Evolutionary conservation across 2,113 vertebrate genomes (phyloP), one percentile per base, ranked within the genome.

Genomic region (Lampris megalopsis): DNA sequence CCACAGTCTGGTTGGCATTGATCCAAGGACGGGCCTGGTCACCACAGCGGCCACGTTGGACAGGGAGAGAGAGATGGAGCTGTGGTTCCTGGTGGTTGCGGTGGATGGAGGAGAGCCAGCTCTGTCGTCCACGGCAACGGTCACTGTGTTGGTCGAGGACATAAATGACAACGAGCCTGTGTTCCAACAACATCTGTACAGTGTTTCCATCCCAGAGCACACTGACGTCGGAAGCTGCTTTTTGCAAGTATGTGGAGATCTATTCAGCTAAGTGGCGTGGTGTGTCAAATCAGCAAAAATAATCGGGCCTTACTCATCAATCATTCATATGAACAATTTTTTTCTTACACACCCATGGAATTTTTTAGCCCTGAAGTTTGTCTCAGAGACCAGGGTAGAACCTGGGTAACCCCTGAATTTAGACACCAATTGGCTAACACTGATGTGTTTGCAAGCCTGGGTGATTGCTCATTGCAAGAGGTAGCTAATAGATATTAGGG

Each of bases 151-250:
- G 1, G 88, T 98, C 53, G 93, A 94, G 49, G 96, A 98, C 2
- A 90, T 96, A 86, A 98, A 98, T 36, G 97, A 98, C 92, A 97
- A 97, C 49, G 94, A 96, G 76, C 97, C 97, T 0, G 70, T 95
- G 67, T 98, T 98, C 89, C 73, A 86, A 82, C 94, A 90, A 48
- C 94, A 94, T 83, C 90, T 96, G 57, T 97, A 97, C 88, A 95
- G 94, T 0, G 91, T 86, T 50, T 94, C 91, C 50, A 47, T 97
- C 11, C 90, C 75, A 0, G 97, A 98, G 73, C 97, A 97, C 81
- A 65, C 94, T 0, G 63, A 79, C 0, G 48, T 91, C 0, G 95
- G 94, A 41, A 93, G 87, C 82, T 96, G 95, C 91, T 94, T 96
- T 42, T 88, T 98, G 9, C 96, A 97, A 95, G 97, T 98, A 94